Base-by-base conservation (phyloP, 92 coral and sea anemone genomes). In the Porites lobata region DNA sequence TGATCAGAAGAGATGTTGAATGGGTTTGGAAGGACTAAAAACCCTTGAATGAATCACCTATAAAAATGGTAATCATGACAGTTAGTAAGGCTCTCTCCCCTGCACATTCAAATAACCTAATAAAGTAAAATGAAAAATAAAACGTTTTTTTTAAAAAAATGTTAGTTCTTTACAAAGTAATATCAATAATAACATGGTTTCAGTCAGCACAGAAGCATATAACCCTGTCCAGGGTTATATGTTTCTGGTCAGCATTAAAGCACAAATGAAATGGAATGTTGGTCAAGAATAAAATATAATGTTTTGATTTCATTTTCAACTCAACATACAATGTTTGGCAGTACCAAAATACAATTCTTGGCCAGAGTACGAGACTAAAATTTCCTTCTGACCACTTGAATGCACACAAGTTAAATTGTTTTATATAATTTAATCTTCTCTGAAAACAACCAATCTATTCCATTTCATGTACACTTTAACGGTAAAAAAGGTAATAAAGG, bases 21-120 rank as follows among this genome's bases (percentile, higher is more conserved):
- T 74, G 62, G 63, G 78, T 74, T 74, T 74, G 78, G 50, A 50
- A 74, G 50, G 59, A 43, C 77, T 72, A 72, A 54, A 72, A 72
- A 72, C 56, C 77, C 26, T 56, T 38, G 58, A 74, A 19, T 74
- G 62, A 74, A 74, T 74, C 26, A 74, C 78, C 78, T 74, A 53
- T 59, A 74, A 74, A 74, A 69, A 69, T 69, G 52, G 74, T 69
- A 69, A 74, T 74, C 62, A 74, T 50, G 15, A 12, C n/a, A 8
- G 38, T 50, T 74, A 74, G 78, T 50, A 50, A 50, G 52, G 38
- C 62, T 47, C 59, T 18, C 2, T 69, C 50, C 7, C 17, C n/a
- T 15, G n/a, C 66, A 15, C 17, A 15, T 62, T 7, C n/a, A 62
- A 14, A 7, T 11, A n/a, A 15, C 66, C 13, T 9, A 17, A 9